These are phyloP conservation scores for Buceros bicornis DNA, from an alignment of 2,797 vertebrate species.

Conservation along the genomic window DNA sequence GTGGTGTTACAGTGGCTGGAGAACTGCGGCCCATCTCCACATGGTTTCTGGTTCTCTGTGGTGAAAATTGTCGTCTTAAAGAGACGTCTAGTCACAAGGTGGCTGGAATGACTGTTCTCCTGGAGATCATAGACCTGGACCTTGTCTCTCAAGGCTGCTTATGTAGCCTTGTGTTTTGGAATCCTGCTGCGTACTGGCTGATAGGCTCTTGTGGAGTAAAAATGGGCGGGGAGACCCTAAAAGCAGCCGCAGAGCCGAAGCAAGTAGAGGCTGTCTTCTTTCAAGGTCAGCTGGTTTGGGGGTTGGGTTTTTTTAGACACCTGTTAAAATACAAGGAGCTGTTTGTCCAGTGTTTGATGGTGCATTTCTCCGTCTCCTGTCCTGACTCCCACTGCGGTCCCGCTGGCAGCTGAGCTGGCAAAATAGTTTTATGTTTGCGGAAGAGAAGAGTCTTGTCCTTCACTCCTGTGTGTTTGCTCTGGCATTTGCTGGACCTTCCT, in stretches of 20 bases:
- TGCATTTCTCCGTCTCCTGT: background rate
- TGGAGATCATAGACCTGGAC: background rate
- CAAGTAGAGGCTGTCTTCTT: background rate
- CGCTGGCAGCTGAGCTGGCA: background rate
- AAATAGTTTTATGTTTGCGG: background rate
- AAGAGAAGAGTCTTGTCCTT: background rate
- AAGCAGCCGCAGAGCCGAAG: background rate
- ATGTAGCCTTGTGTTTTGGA: background rate
- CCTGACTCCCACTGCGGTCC: background rate
- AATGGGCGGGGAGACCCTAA: background rate
- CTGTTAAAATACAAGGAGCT: background rate
- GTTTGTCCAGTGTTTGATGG: background rate
- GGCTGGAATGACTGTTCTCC: background rate
- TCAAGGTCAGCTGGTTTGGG: background rate
- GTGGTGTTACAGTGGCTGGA: background rate
- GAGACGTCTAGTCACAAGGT: background rate
- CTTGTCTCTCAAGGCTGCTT: background rate
- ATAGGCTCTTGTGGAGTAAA: background rate
- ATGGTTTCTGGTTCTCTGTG: background rate
- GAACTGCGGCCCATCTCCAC: accelerated
- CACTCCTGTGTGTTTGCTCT: background rate
- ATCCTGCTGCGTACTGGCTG: background rate
- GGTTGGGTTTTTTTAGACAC: background rate
- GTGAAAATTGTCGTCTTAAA: background rate
- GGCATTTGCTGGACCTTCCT: background rate